Evolutionary conservation across 2,888 invertebrate species (phyloP), one percentile per base, ranked within the genome.

Genomic region (Orthosia gothica): DNA sequence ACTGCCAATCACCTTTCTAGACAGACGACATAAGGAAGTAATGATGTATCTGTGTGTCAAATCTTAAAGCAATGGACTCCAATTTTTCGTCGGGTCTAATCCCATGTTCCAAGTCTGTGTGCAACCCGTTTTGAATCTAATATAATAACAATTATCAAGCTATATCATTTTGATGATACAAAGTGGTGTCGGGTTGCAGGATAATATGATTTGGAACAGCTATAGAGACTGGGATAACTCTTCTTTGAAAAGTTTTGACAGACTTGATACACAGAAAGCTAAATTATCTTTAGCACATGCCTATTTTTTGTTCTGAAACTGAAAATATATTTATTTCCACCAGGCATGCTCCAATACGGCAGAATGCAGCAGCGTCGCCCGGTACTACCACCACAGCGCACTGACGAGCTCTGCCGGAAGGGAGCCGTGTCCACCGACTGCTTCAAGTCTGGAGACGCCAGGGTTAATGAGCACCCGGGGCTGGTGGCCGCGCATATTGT

Each of bases 381-480:
- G 0, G 90, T 97, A 5, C 93, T 97, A 16, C 97, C 98, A 0
- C 95, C 97, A 3, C 95, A 94, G 84, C 95, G 93, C 20, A 95
- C 95, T n/a, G 97, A 97, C 70, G 98, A 98, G 91, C 96, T 98
- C 3, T 98, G 98, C 87, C 97, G 97, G 57, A 97, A 97, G 0
- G 98, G 98, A 0, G 98, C 98, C 0, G 94, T 98, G 5, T 97
- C 98, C 58, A 97, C 97, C 0, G 97, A 97, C 81, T 99, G 98
- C 93, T 98, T 98, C 92, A 97, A 97, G 87, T 97, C 98, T 0
- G 98, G 98, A 0, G 99, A 99, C 93, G 97, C 97, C 0, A 96
- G 99, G 3, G 97, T 98, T 80, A 98, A 98, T 76, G 99, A 98
- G 91, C 98, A 98, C 85, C 98, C 98, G 0, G 98, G 97, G 0